These are phyloP conservation scores for Smittia aterrima DNA, from an alignment of 2,888 invertebrate genomes.

Conservation along the genomic window DNA sequence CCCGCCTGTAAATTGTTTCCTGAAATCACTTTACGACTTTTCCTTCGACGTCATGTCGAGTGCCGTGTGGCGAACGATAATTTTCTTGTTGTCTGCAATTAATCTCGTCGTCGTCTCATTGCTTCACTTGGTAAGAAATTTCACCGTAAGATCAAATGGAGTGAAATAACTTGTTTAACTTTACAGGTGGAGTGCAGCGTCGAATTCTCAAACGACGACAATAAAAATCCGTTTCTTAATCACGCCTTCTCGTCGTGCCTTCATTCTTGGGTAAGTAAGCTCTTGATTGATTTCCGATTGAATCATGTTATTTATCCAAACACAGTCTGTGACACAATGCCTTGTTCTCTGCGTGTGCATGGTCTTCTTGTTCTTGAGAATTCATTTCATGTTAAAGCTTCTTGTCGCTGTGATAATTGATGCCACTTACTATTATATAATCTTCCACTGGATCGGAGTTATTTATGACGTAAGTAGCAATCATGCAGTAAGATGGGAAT, in stretches of 20 bases:
- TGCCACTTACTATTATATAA: slow-evolving; percentile 64
- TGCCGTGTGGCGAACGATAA: slow-evolving; percentile 60
- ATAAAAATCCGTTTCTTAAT: not conserved
- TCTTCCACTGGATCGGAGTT: slow-evolving; percentile 61
- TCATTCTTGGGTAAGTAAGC: slow-evolving; percentile 51
- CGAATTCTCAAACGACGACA: slow-evolving; percentile 30
- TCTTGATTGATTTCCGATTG: not conserved
- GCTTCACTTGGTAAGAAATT: slow-evolving; percentile 58
- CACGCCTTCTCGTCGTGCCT: slow-evolving; percentile 47
- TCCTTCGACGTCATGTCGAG: slow-evolving; percentile 64
- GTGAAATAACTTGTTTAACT: too few species aligned
- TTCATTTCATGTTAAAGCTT: slow-evolving; percentile 80
- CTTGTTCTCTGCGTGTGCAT: slow-evolving; percentile 60
- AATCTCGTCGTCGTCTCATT: slow-evolving; percentile 65
- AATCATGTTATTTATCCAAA: not conserved
- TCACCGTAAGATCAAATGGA: too few species aligned
- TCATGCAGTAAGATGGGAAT: not conserved
- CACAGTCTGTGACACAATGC: slow-evolving; percentile 57
- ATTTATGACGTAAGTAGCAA: slow-evolving; percentile 56
- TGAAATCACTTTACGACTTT: slow-evolving; percentile 61
- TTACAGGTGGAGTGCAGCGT: slow-evolving; percentile 11
- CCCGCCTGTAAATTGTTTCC: slow-evolving; percentile 56
- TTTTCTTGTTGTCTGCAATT: slow-evolving; percentile 67
- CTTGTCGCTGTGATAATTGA: slow-evolving; percentile 66
- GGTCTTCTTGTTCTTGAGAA: slow-evolving; percentile 79